These are phyloP conservation scores for Rhinichthys klamathensis DNA, from an alignment of 2,113 vertebrate genomes.

Conservation along the genomic window DNA sequence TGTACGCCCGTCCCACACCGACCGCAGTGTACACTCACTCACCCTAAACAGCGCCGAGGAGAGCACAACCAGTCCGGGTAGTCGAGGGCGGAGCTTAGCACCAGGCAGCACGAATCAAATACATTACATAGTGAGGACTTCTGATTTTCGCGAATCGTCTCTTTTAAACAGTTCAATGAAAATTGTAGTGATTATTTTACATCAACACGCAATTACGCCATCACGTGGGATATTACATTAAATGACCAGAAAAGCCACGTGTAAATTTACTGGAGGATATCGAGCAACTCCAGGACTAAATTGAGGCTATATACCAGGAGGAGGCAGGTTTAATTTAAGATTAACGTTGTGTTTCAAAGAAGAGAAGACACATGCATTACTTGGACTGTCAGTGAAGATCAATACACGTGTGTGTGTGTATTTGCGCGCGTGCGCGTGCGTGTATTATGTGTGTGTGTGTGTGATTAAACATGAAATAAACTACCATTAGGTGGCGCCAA, in stretches of 20 bases:
- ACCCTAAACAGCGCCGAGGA: slow-evolving; percentile 50
- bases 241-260: background rate
- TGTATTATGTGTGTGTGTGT: no score
- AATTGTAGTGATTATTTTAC: background rate
- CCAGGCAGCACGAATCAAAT: slow-evolving; percentile 62
- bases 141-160: background rate
- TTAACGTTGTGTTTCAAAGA: no score
- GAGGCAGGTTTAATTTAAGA: no score
- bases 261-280: background rate
- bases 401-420: no score
- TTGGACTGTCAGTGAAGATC: no score
- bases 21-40: slow-evolving; percentile 15
- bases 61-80: slow-evolving; percentile 61
- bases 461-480: no score
- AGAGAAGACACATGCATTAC: no score
- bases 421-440: no score
- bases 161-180: background rate
- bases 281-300: no score
- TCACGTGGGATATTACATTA: background rate
- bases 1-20: slow-evolving; percentile 10
- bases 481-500: no score
- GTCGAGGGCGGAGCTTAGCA: slow-evolving; percentile 71
- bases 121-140: background rate
- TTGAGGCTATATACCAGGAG: no score
- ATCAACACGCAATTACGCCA: background rate